Percentiles rank a stretch among this genome's conserved stretches.
Evolutionary conservation across 2,113 vertebrate genomes (phyloP).

Genomic region (Craseonycteris thonglongyai): DNA sequence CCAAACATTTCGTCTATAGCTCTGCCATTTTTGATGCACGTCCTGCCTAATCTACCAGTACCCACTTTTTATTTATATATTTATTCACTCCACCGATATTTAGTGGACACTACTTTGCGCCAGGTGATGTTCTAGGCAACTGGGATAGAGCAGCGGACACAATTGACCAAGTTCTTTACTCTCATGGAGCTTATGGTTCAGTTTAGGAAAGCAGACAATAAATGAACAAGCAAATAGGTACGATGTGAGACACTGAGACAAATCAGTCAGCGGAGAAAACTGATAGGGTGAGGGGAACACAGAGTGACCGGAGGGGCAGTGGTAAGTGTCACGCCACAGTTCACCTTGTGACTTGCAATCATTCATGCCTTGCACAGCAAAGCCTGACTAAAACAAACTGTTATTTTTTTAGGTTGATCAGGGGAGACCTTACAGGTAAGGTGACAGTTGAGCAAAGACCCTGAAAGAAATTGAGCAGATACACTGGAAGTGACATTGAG

Average conservation of each 20-base stretch:
- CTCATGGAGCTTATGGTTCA: background rate
- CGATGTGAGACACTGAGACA: background rate
- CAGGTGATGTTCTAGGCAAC: background rate
- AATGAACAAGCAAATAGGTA: background rate
- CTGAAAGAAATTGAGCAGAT: background rate
- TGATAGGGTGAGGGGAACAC: rapidly evolving
- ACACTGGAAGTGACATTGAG: background rate
- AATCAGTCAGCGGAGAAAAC: background rate
- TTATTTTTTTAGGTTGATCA: background rate
- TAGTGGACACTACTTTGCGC: background rate
- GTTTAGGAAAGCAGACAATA: background rate
- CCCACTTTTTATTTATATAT: background rate
- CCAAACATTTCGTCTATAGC: background rate
- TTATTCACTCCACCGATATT: background rate
- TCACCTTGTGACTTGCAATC: background rate
- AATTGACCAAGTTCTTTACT: background rate
- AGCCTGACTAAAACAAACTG: background rate
- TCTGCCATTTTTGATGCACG: background rate
- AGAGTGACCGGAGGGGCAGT: background rate
- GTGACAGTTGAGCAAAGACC: background rate
- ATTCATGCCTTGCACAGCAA: background rate
- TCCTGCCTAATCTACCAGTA: background rate
- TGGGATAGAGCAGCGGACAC: background rate
- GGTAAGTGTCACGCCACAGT: rapidly evolving
- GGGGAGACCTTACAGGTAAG: background rate